Evolutionary conservation across 2,113 vertebrate species (phyloP), one percentile per base, ranked within the genome.

Genomic region (Herpailurus yagouaroundi): DNA sequence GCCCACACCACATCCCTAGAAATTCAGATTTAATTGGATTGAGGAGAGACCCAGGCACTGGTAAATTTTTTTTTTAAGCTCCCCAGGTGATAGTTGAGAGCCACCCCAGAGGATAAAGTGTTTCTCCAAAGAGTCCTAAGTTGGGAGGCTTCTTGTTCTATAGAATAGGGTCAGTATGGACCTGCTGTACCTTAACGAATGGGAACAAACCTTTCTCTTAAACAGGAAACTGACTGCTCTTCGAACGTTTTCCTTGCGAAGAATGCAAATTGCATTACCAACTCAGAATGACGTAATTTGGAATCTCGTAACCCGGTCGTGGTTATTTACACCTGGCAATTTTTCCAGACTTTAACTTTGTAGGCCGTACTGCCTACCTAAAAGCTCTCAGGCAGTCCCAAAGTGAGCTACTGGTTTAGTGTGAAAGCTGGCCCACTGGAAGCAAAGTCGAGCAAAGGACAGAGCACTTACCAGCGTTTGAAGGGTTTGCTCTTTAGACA

Each of bases 1-100:
- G 73, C 89, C 95, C 91, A 91, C 9, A 71, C 79, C 69, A 95
- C 50, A 77, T 55, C 91, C 90, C 92, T 91, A 64, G 88, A 97
- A 95, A 97, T 95, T 95, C 21, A 69, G 41, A 83, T 91, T 97
- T 98, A 97, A 97, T 97, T 97, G 81, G 95, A 89, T 79, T 82
- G 95, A 98, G 66, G 88, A 92, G 45, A 93, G 63, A 63, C 84
- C 45, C 55, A 84, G 90, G 74, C 90, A 89, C 69, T 88, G 83
- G 80, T 77, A 74, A 97, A 36, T 83, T 7, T 57, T 14, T 60
- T 60, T 94, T 97, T 97, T 79, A 95, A 95, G 50, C 27, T 96
- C 96, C 95, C 96, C 21, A 82, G 96, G 86, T 79, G 74, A 96
- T 48, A 31, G 31, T 64, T 93, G 77, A 63, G 19, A 89, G 89